Base-by-base conservation (phyloP, 2,888 invertebrate genomes). In the Campaea margaritaria region DNA sequence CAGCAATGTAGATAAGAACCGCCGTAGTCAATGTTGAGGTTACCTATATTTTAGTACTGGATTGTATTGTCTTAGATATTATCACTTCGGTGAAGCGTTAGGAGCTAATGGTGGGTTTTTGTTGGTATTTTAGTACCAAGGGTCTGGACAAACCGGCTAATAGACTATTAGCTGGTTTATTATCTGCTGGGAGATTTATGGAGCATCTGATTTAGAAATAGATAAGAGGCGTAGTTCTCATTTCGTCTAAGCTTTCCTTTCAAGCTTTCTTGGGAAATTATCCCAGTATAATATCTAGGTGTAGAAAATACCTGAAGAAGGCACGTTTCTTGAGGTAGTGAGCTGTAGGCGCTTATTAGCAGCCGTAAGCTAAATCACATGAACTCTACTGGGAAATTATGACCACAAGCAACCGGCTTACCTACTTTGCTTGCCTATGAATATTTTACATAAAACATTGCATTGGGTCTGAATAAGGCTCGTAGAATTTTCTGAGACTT, bases 1-100 rank as follows among this genome's bases (percentile, higher is more conserved):
- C 59, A 65, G 57, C 62, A 46, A 62, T 64, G 58, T 53, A 64
- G 65, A 67, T 69, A 65, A 63, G 62, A 61, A 65, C 59, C 50
- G 58, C 47, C 53, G 51, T 58, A 57, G 47, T 43, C 47, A 45
- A 57, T 67, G 64, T 56, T 41, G 58, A 49, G 62, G 58, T 52
- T 63, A 55, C 43, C 60, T 55, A 55, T 55, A 55, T 58, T 28
- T 51, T 52, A 53, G 49, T 31, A 55, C 57, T 51, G 47, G 34
- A 46, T 45, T 45, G 50, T 52, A 44, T 43, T 62, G 53, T 58
- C 46, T 50, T 55, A 46, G 60, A 60, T 60, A 34, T 46, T 50
- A 60, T 60, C 59, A 28, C 21, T 41, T 39, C 14, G 10, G 45
- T 42, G 36, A n/a, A 31, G 46, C 39, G 36, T 44, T 56, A 44